phyloP scores from a whole-genome alignment of 1,140 invertebrate genomes.

The Caerostris extrusa region DNA sequence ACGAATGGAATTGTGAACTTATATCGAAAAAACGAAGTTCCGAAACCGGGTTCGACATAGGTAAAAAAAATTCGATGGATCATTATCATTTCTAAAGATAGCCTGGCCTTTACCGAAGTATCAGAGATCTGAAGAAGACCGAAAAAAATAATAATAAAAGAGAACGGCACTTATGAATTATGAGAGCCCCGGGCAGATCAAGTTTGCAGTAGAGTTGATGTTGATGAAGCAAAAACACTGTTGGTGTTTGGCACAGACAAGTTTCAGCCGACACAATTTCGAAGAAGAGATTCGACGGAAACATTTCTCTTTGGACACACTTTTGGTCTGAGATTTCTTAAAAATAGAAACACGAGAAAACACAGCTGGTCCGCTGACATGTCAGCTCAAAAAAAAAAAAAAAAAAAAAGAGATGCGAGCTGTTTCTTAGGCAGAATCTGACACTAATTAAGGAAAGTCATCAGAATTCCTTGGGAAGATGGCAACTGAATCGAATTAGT shows the following conservation, averaged over 20 bases:
- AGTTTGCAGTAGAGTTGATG: neutral
- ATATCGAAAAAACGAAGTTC: too few species aligned
- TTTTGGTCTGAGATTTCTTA: neutral
- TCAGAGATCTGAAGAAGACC: neutral
- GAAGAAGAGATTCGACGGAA: neutral
- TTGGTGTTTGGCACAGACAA: neutral
- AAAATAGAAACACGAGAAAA: neutral
- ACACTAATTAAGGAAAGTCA: neutral
- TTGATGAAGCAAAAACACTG: neutral
- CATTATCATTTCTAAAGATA: too few species aligned
- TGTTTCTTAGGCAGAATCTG: neutral
- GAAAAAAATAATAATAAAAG: neutral
- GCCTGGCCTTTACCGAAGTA: neutral
- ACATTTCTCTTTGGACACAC: neutral
- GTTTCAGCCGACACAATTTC: conserved; percentile 7
- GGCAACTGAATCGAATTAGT: neutral
- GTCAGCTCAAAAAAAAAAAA: neutral
- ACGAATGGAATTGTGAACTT: too few species aligned
- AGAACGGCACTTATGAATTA: neutral
- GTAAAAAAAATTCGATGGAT: too few species aligned
- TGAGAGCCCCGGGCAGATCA: neutral
- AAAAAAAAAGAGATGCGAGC: neutral
- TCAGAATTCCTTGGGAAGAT: neutral
- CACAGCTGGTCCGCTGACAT: neutral
- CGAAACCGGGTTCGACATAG: too few species aligned